Base-by-base conservation (phyloP, 30 jellyfish, hydroid and myxozoan species). In the Aurelia aurita region DNA sequence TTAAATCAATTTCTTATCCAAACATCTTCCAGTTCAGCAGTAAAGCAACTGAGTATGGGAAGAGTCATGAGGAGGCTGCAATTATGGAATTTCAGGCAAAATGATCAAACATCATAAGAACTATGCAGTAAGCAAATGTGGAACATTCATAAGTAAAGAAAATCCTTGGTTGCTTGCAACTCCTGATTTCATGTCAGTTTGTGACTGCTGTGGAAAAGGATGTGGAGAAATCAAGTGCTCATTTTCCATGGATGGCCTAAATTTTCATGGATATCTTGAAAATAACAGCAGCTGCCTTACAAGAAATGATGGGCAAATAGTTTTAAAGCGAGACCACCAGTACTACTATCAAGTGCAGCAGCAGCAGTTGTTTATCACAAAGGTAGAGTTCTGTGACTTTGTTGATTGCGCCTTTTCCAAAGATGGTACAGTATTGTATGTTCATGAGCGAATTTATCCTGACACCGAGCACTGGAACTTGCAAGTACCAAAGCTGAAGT, bases 321-420 rank as follows among this genome's bases (percentile, higher is more conserved):
- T 74, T 14, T 21, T 84, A 20, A 45, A 47, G 72, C 47, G 64
- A 51, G 58, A 72, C 16, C 55, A 79, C 19, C 89, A 83, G 60
- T 34, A 58, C 26, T 84, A 84, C 60, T 61, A 53, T 62, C 80
- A 53, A 49, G 91, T 73, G 69, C 69, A 73, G 29, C 94, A 84
- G 59, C 88, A 69, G 43, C 89, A 73, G 54, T 72, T 84, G 82
- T 44, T 69, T 12, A 6, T 83, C 21, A 72, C 89, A 10, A 66
- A 74, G 28, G 35, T 53, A 35, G 53, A 69, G 26, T 72, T 32
- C 53, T 84, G 84, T 72, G 90, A 84, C 89, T 84, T 84, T 58
- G 54, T 73, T 49, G 81, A 26, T 21, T 54, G 72, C 49, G 54
- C 73, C 32, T 39, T 69, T 45, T 15, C 32, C 82, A 18, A 44